A percentile compares a stretch with the other conserved stretches of the same genome.
Conservation (phyloP, 2,113 vertebrate species). For the Proteles cristata region DNA sequence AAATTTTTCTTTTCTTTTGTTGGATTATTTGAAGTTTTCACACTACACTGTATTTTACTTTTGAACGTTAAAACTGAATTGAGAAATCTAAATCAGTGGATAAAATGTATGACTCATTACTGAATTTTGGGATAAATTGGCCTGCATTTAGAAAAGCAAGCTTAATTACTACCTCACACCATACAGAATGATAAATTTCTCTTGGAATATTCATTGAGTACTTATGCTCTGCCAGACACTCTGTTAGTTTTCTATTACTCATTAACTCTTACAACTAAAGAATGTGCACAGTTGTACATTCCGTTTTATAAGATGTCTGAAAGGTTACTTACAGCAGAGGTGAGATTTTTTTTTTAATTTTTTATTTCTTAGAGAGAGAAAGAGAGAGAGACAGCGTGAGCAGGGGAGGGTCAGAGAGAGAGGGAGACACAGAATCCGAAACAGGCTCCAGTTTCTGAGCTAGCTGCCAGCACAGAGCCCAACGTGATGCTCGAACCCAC, state of each 20-base stretch:
- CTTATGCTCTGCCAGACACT: too few relatives aligned
- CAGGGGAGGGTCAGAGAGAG: too few relatives aligned
- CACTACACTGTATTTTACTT: not conserved
- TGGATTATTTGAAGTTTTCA: not conserved
- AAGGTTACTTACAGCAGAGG: not conserved
- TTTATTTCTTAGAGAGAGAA: too few relatives aligned
- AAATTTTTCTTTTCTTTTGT: not conserved
- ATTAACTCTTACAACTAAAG: not conserved
- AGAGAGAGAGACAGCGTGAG: too few relatives aligned
- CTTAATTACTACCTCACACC: not conserved
- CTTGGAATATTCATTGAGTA: not conserved
- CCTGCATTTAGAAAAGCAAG: not conserved
- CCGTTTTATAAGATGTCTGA: not conserved
- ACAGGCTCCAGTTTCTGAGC: too few relatives aligned
- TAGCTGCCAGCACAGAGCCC: too few relatives aligned
- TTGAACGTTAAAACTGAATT: not conserved
- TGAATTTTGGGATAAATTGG: not conserved
- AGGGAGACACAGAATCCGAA: too few relatives aligned
- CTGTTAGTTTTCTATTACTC: not conserved
- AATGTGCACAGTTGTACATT: rapidly evolving
- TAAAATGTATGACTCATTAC: not conserved
- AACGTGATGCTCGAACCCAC: too few relatives aligned
- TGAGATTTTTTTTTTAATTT: not conserved
- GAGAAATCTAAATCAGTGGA: not conserved
- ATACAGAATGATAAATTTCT: not conserved